Conservation (phyloP, 35 echinoderm and acorn worm genomes). For the Ophiothrix spiculata region DNA sequence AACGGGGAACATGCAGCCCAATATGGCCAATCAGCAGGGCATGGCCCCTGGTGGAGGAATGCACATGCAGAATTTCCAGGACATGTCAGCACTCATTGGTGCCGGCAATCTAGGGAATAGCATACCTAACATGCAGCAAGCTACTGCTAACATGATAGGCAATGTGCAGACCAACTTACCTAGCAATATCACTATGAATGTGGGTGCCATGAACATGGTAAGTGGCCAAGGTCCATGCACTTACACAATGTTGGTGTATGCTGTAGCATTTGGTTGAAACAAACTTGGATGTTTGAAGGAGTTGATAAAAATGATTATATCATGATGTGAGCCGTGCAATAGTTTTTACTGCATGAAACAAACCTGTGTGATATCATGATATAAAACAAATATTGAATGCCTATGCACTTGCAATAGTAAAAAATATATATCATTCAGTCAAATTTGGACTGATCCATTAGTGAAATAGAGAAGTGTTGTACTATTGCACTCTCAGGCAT, state of each 20-base stretch:
- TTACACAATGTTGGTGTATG: neutral
- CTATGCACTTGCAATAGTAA: too few species aligned
- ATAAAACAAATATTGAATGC: too few species aligned
- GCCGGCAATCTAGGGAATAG: conserved; percentile 24
- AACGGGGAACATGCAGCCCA: conserved; percentile 52
- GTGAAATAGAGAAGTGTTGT: too few species aligned
- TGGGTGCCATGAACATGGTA: conserved; percentile 49
- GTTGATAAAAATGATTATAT: neutral
- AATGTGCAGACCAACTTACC: conserved; percentile 34
- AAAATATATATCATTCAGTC: too few species aligned
- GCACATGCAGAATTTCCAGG: conserved; percentile 19
- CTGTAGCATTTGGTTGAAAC: conserved; percentile 1
- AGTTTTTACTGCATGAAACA: neutral
- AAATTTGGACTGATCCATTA: too few species aligned
- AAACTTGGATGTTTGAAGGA: neutral
- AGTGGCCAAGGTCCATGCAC: neutral
- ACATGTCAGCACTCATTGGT: conserved; percentile 43
- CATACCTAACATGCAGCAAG: conserved; percentile 23
- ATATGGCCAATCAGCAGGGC: conserved; percentile 47
- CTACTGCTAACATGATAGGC: conserved; percentile 42
- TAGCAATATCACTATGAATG: conserved; percentile 58
- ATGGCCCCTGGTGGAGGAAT: neutral
- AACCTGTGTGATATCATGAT: too few species aligned
- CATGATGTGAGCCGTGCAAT: neutral
- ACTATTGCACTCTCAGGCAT: too few species aligned